phyloP scores from a whole-genome alignment of 2,888 invertebrate genomes.

The Drosophila emarginata region DNA sequence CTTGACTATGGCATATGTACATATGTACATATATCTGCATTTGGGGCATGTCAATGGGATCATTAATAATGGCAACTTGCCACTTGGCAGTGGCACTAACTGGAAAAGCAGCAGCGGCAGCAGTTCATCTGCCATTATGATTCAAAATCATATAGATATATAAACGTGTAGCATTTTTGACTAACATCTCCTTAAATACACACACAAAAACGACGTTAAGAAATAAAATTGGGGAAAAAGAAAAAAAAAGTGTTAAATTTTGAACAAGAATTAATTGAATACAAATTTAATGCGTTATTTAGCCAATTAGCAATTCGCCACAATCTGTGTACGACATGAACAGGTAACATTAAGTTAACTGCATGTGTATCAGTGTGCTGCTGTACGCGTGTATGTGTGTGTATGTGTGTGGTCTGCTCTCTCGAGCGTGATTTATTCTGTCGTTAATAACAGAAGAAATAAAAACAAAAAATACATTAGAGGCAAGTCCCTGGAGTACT shows the following conservation, averaged over 20 bases:
- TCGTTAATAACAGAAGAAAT: slow-evolving; percentile 14
- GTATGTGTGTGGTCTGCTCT: slow-evolving; percentile 1
- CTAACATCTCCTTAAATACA: not conserved
- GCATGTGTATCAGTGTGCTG: not conserved
- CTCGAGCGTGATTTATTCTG: slow-evolving; percentile 13
- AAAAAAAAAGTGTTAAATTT: not conserved
- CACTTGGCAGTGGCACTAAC: slow-evolving; percentile 13
- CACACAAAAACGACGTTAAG: not conserved
- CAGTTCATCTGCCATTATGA: slow-evolving; percentile 1
- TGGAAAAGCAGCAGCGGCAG: not conserved
- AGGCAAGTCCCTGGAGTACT: slow-evolving; percentile 11
- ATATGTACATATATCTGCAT: slow-evolving; percentile 2
- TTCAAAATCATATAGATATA: slow-evolving; percentile 1
- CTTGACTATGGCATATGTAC: not conserved
- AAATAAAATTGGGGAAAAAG: not conserved
- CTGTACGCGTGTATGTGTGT: not conserved
- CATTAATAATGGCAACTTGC: slow-evolving; percentile 42
- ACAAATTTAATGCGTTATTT: slow-evolving; percentile 3
- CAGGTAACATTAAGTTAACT: not conserved
- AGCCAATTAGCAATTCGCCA: slow-evolving; percentile 9
- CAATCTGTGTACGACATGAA: slow-evolving; percentile 3
- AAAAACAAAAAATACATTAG: slow-evolving; percentile 4
- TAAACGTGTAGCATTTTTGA: not conserved
- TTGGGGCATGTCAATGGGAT: slow-evolving; percentile 38
- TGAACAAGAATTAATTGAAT: not conserved